Base-by-base conservation (phyloP, 2,797 vertebrate genomes). In the Sebastes iracundus region DNA sequence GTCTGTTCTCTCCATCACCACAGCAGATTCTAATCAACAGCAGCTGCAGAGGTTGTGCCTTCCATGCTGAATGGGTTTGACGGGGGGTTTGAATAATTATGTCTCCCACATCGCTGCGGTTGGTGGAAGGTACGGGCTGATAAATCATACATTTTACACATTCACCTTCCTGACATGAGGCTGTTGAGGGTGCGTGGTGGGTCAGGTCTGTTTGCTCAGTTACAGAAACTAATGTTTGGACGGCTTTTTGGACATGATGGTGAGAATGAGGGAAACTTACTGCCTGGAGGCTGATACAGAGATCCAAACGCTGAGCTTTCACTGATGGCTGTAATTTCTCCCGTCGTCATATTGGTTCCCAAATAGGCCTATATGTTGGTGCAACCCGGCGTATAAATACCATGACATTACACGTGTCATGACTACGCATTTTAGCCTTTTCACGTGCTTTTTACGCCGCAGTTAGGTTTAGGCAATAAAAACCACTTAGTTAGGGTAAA, bases 11-110 rank as follows among this genome's bases (percentile, higher is more conserved):
- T 81, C 78, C 80, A 63, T 89, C 87, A 75, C 56, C 67, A 2
- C 7, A 23, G 72, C 77, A 55, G 75, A 81, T 86, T 89, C 81
- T 86, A 82, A 88, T 92, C 87, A 89, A 32, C 75, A 25, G 81
- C 86, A 79, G 82, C 84, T 82, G 69, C 72, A 81, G 73, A 86
- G 86, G 83, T 84, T 87, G 72, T 67, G 82, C 71, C 80, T 75
- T 80, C 80, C 83, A 70, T 35, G 80, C 85, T 78, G 82, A 61
- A 64, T 35, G 46, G 59, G 69, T 86, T 64, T 75, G 82, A 88
- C 82, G 60, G 77, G 22, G 62, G 55, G 12, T 86, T 66, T 83
- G 74, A 88, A 77, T 89, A 84, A 85, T 80, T 72, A 35, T 12
- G 69, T 69, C 63, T 78, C 74, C 32, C 68, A 58, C 5, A 76